A percentile compares a stretch with the other conserved stretches of the same genome.
These are phyloP conservation scores for Helicolenus hilgendorfi DNA, from an alignment of 2,797 vertebrate genomes.

Conservation along the genomic window DNA sequence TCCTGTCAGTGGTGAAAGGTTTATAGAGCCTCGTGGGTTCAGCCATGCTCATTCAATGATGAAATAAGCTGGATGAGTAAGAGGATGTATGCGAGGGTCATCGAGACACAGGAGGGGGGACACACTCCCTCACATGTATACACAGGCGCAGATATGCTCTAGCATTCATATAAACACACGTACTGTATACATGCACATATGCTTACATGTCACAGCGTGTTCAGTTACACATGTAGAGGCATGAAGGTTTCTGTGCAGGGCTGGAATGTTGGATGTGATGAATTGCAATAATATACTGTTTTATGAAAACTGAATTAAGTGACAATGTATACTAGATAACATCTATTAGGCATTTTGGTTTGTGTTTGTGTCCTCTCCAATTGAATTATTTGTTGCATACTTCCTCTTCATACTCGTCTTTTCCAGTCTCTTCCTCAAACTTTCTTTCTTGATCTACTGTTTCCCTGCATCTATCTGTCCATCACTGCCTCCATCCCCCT, in stretches of 20 bases:
- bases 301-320: background rate
- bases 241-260: background rate
- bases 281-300: background rate
- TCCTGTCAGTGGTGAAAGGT: constrained; percentile 35
- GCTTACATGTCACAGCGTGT: background rate
- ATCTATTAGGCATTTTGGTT: background rate
- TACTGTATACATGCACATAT: background rate
- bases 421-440: background rate
- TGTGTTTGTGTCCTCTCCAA: background rate
- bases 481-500: background rate
- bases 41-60: constrained; percentile 22
- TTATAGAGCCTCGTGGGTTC: constrained; percentile 48
- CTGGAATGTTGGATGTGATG: background rate
- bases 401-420: background rate
- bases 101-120: background rate
- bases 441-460: background rate
- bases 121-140: background rate
- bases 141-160: background rate
- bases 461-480: background rate
- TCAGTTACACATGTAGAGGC: constrained; percentile 6
- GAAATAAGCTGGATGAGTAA: constrained; percentile 31
- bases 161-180: background rate
- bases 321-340: background rate
- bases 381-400: background rate
- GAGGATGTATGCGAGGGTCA: constrained; percentile 30